These are phyloP conservation scores for Anguilla japonica DNA, from an alignment of 2,113 vertebrate genomes.

Conservation along the genomic window DNA sequence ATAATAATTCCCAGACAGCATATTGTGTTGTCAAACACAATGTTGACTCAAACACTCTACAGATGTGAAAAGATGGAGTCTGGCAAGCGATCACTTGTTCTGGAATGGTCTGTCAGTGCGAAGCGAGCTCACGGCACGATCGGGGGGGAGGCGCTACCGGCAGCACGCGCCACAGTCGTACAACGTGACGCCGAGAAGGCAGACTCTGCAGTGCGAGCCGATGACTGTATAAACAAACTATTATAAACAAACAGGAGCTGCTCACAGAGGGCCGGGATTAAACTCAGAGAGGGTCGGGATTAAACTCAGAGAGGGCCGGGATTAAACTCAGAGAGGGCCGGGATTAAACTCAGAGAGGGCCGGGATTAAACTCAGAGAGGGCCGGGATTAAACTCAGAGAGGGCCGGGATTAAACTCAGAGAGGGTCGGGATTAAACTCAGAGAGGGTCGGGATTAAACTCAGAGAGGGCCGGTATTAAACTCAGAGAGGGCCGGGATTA, in stretches of 20 bases:
- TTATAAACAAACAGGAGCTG: background rate
- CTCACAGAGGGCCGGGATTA: background rate
- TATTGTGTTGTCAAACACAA: background rate
- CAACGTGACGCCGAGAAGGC: background rate
- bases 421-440: background rate
- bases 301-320: too few relatives aligned
- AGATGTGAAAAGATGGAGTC: background rate
- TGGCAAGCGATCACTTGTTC: background rate
- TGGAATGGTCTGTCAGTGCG: background rate
- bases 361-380: too few relatives aligned
- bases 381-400: background rate
- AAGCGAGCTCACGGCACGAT: background rate
- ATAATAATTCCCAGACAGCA: background rate
- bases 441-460: background rate
- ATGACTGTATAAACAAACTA: background rate
- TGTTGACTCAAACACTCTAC: background rate
- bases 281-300: background rate
- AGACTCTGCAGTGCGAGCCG: background rate
- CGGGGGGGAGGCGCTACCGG: background rate
- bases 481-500: too few relatives aligned
- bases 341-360: too few relatives aligned
- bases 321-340: too few relatives aligned
- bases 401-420: too few relatives aligned
- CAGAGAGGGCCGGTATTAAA: too few relatives aligned
- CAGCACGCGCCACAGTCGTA: background rate